Evolutionary conservation across 2,888 invertebrate genomes (phyloP), one percentile per base, ranked within the genome.

Genomic region (Pogonocherus hispidulus): DNA sequence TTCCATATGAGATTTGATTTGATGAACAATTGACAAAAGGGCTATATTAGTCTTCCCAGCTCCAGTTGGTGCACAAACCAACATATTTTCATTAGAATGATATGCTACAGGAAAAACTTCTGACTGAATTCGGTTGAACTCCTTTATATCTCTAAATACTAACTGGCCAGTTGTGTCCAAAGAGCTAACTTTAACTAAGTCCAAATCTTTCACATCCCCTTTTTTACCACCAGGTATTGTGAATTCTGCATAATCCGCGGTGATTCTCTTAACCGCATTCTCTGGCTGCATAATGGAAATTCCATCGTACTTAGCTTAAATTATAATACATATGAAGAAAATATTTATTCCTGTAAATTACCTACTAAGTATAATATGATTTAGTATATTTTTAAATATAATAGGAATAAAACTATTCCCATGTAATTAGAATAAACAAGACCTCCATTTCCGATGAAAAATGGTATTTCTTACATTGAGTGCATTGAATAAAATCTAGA

Each of bases 11-110:
- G 94, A 92, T 73, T 94, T 93, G 51, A 99, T 91, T 75, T 96
- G 95, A 84, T 97, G 95, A 0, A 98, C 90, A 19, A 99, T 93
- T 0, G 97, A 90, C 51, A 99, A 86, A 87, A 99, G 90, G 0
- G 99, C 99, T 63, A 99, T 96, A 84, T 99, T 99, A 0, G 99
- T 99, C 87, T 99, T 99, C 23, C 99, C 99, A 0, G 99, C 98
- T 3, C 99, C 99, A 0, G 99, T 99, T 0, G 99, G 99, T 0
- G 99, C 99, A 85, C 99, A 99, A 65, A 99, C 96, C 59, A 99
- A 86, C 79, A 99, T 88, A 86, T 99, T 99, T 83, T 99, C 97
- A 83, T 98, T 98, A 1, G 95, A 96, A 79, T 94, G 92, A 86
- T 99, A 99, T 0, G 99, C 99, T 0, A 96, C 92, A 69, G 96